Evolutionary conservation across 2,888 invertebrate species (phyloP), one percentile per base, ranked within the genome.

Genomic region (Nycteola revayana): DNA sequence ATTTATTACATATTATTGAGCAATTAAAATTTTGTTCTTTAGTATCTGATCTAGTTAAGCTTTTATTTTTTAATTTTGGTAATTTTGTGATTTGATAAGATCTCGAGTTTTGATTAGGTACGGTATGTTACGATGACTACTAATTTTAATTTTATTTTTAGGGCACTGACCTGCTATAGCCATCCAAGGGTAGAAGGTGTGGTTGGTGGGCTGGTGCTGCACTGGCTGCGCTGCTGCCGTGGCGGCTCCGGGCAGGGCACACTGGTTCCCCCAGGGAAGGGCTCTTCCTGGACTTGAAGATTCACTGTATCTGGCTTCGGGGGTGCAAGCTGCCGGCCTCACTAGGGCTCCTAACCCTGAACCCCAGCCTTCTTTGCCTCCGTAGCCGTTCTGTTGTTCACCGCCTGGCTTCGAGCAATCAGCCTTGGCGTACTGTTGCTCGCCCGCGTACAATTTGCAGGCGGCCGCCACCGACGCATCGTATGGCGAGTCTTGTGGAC

Each of bases 161-260:
- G 40, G 25, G 26, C 36, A 91, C 95, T 94, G 88, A 97, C 97
- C 97, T 97, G 97, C 97, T 92, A 97, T 97, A 90, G 97, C 97
- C 97, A 97, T 97, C 97, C 97, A 97, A 66, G 97, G 97, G 90
- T 97, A 97, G 91, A 97, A 97, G 76, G 96, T 96, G 92, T 97
- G 96, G 88, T 94, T 95, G 89, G 92, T 93, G 84, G 94, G 92
- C 90, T 95, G 95, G 89, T 96, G 96, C 87, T 96, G 96, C 60
- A 96, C 94, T 76, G 94, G 96, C 64, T 95, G 95, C 30, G 94
- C 93, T 60, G 95, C 93, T 72, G 94, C 92, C 54, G 94, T 93
- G 50, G 94, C 93, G 51, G 95, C 91, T 59, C 95, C 93, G 72
- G 95, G 95, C 72, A 96, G 90, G 63, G 94, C 92, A 90, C 96